Percentiles rank a stretch among this genome's conserved stretches.
phyloP scores from a whole-genome alignment of 2,113 vertebrate genomes.

The Spea bombifrons region DNA sequence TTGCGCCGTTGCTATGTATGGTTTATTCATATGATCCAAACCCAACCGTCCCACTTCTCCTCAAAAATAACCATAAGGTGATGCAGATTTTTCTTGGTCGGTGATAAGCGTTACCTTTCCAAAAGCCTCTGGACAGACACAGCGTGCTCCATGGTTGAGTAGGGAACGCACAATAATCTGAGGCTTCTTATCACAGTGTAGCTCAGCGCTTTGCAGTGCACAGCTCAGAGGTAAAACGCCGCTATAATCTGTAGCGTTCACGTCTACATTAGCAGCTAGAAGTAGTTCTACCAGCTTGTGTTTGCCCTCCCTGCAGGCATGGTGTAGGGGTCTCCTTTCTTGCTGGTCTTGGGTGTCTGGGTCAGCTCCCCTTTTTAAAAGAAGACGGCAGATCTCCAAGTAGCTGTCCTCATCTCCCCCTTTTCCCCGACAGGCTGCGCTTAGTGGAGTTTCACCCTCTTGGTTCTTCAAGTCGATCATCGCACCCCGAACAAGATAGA shows the following conservation, averaged over 20 bases:
- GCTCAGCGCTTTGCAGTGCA: conserved; percentile 51
- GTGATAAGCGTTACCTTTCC: conserved; percentile 60
- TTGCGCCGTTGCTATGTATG: too few relatives aligned
- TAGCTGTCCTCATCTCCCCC: not conserved
- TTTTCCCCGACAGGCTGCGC: conserved; percentile 53
- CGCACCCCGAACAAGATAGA: conserved; percentile 63
- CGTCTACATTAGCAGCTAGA: conserved; percentile 57
- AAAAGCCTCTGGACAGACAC: conserved; percentile 67
- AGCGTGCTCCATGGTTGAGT: conserved; percentile 69
- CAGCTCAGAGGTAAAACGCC: conserved; percentile 64
- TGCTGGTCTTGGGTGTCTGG: conserved; percentile 58
- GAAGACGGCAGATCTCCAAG: conserved; percentile 60
- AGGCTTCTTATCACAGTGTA: conserved; percentile 49
- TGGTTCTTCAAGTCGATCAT: conserved; percentile 51
- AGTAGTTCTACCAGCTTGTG: conserved; percentile 58
- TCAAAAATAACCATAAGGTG: too few relatives aligned
- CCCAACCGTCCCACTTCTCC: too few relatives aligned
- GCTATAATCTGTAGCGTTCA: conserved; percentile 66
- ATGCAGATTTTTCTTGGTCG: too few relatives aligned
- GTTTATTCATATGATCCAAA: too few relatives aligned
- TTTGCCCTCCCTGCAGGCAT: conserved; percentile 61
- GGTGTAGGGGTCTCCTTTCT: conserved; percentile 66
- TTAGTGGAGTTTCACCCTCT: conserved; percentile 60
- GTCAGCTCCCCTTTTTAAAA: conserved; percentile 53
- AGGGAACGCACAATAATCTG: conserved; percentile 59